phyloP scores from a whole-genome alignment of 1,140 invertebrate species.

The Phocides pigmalion region DNA sequence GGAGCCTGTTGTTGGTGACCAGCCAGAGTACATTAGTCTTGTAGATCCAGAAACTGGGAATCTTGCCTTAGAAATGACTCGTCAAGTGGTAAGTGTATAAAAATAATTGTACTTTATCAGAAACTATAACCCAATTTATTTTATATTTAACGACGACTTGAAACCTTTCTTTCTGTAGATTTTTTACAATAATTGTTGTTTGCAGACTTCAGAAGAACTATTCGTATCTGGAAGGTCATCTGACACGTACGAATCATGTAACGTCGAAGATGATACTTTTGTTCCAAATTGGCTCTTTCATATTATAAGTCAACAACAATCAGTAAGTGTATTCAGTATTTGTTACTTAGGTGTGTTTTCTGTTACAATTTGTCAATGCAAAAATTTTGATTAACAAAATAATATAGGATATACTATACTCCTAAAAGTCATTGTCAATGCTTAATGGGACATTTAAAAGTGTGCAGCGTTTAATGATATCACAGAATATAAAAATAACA shows the following conservation, averaged over 20 bases:
- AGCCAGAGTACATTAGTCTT: conserved; percentile 54
- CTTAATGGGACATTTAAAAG: no score
- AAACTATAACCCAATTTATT: no score
- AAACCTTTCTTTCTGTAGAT: no score
- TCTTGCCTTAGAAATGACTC: conserved; percentile 42
- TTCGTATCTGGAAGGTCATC: conserved; percentile 69
- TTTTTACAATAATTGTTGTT: neutral
- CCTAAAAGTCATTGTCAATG: no score
- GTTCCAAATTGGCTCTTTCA: conserved; percentile 73
- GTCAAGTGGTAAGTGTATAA: conserved; percentile 58
- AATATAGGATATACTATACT: no score
- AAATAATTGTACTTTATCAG: no score
- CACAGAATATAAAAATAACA: no score
- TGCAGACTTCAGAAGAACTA: conserved; percentile 68
- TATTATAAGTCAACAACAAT: conserved; percentile 62
- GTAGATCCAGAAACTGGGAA: conserved; percentile 66
- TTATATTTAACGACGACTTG: no score
- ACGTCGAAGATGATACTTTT: conserved; percentile 60
- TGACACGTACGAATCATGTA: conserved; percentile 63
- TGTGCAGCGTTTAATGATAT: no score
- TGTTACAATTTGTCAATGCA: no score
- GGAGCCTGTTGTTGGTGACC: conserved; percentile 51
- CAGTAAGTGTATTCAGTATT: conserved; percentile 42
- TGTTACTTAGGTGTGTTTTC: no score
- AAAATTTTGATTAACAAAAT: no score